Conservation (phyloP, 2,888 invertebrate species). For the Caenorhabditis sp. region DNA sequence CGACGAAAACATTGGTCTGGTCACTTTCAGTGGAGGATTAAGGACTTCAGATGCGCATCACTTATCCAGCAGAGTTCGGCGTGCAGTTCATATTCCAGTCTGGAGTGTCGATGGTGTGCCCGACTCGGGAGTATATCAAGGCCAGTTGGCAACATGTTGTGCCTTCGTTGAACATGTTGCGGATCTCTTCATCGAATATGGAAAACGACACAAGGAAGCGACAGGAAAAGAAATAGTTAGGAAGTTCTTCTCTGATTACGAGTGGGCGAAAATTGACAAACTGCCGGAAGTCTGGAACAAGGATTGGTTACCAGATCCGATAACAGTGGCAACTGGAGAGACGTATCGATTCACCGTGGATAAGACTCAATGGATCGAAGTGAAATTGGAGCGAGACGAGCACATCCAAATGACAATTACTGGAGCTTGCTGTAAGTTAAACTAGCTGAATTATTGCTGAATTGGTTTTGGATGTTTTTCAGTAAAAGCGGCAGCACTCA, state of each 20-base stretch:
- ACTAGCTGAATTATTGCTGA: no score
- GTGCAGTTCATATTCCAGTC: slow-evolving; percentile 21
- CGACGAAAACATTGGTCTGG: slow-evolving; percentile 45
- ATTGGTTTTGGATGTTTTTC: slow-evolving; percentile 6
- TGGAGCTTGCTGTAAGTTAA: slow-evolving; percentile 22
- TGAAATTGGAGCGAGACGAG: slow-evolving; percentile 11
- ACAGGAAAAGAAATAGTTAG: slow-evolving; percentile 9
- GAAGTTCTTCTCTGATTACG: slow-evolving; percentile 5
- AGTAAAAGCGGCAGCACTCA: slow-evolving; percentile 22
- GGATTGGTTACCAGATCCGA: not conserved
- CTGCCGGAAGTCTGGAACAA: slow-evolving; percentile 7
- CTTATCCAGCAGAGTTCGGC: not conserved
- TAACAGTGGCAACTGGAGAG: not conserved
- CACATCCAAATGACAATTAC: not conserved
- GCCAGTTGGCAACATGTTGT: slow-evolving; percentile 82
- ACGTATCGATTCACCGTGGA: not conserved
- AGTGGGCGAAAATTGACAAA: not conserved
- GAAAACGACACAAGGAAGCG: not conserved
- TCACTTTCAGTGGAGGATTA: slow-evolving; percentile 74
- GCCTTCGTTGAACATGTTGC: slow-evolving; percentile 74
- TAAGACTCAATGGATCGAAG: not conserved
- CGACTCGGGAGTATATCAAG: slow-evolving; percentile 76
- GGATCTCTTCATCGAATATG: slow-evolving; percentile 70
- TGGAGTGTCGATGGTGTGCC: slow-evolving; percentile 57
- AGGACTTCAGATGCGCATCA: slow-evolving; percentile 69